Percentiles rank a stretch among this genome's conserved stretches.
These are phyloP conservation scores for Thalassarche chlororhynchos DNA, from an alignment of 2,113 vertebrate genomes.

Conservation along the genomic window DNA sequence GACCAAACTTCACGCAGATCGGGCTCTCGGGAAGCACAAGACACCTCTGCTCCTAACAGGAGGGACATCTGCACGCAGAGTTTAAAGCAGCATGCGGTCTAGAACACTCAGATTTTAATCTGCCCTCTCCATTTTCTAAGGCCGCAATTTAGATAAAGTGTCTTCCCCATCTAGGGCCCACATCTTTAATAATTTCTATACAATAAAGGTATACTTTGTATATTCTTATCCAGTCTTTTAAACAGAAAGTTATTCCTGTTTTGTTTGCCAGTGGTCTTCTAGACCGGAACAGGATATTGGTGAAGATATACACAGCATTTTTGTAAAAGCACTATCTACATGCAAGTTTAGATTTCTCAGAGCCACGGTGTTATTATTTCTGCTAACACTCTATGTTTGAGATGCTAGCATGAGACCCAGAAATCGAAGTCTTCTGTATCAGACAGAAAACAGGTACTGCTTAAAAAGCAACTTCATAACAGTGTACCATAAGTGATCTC, in stretches of 20 bases:
- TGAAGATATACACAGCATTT: not conserved
- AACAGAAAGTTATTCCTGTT: not conserved
- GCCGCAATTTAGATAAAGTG: not conserved
- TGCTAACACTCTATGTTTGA: not conserved
- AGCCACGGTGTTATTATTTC: rapidly evolving
- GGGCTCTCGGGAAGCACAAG: not conserved
- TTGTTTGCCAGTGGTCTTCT: not conserved
- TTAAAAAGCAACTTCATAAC: not conserved
- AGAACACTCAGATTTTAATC: not conserved
- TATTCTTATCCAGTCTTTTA: not conserved
- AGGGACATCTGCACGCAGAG: not conserved
- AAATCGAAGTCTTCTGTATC: not conserved
- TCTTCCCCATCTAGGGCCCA: too few species aligned
- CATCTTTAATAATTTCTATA: not conserved
- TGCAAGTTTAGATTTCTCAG: not conserved
- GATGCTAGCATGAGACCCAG: not conserved
- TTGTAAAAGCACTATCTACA: not conserved
- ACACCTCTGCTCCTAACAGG: rapidly evolving
- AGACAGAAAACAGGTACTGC: not conserved
- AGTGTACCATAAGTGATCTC: not conserved
- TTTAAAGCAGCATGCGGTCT: not conserved
- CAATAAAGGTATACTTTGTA: not conserved
- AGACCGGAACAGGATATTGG: not conserved
- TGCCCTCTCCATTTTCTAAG: not conserved
- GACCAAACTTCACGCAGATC: rapidly evolving